phyloP scores from a whole-genome alignment of 2,888 invertebrate species.

The Temnothorax ravouxi region DNA sequence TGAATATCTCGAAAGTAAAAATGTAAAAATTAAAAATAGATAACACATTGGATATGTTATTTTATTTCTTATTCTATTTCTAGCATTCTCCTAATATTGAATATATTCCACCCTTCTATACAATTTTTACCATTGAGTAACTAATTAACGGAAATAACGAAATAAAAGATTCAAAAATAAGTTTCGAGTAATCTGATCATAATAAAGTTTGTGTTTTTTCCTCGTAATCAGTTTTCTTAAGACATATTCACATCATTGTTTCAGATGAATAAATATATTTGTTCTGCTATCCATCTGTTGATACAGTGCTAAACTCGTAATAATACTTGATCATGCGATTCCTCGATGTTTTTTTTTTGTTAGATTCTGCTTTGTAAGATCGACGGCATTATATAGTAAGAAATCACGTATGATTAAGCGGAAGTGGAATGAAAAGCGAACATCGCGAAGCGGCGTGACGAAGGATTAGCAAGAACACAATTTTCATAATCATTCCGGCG shows the following conservation, averaged over 20 bases:
- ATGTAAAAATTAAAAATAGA: not conserved
- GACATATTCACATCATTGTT: not conserved
- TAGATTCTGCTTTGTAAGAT: not conserved
- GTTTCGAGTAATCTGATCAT: not conserved
- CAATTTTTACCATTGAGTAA: not conserved
- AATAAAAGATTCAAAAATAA: not conserved
- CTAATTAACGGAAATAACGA: not conserved
- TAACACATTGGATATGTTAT: not conserved
- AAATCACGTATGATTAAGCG: slow-evolving; percentile 22
- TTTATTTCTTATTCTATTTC: not conserved
- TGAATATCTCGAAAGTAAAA: not conserved
- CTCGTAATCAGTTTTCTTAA: too few relatives aligned
- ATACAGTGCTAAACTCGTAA: not conserved
- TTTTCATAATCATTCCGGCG: slow-evolving; percentile 64
- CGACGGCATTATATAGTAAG: not conserved
- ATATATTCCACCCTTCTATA: not conserved
- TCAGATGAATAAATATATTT: not conserved
- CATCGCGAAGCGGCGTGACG: slow-evolving; percentile 16
- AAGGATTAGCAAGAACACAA: slow-evolving; percentile 39
- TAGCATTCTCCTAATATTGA: not conserved
- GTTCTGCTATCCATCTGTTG: not conserved
- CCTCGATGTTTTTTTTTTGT: not conserved
- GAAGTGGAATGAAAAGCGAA: not conserved
- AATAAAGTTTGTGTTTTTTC: not conserved
- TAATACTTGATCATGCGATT: not conserved